Evolutionary conservation across 1,140 invertebrate species (phyloP).

Genomic region (Ridgeia piscesae): DNA sequence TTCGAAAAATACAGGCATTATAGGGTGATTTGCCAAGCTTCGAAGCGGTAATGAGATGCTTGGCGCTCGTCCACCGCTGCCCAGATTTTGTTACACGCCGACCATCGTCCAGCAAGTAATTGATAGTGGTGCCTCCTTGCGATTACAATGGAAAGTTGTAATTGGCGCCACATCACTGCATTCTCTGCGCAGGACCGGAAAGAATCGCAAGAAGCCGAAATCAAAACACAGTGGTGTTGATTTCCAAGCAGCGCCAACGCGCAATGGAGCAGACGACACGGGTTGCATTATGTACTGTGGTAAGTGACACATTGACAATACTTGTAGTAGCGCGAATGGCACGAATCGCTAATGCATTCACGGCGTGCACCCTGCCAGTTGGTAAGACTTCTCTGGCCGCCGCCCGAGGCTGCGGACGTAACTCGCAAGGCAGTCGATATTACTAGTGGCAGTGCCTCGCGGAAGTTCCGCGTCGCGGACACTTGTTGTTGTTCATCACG

Average conservation of each 20-base stretch:
- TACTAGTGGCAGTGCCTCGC: not conserved
- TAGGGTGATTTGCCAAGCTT: too few relatives aligned
- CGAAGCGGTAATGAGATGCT: too few relatives aligned
- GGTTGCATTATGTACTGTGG: not conserved
- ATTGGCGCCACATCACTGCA: not conserved
- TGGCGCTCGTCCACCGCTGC: too few relatives aligned
- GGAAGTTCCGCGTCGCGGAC: not conserved
- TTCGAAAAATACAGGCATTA: too few relatives aligned
- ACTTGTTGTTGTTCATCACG: not conserved
- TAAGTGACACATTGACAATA: not conserved
- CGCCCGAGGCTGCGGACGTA: too few relatives aligned
- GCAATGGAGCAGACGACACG: not conserved
- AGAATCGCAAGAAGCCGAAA: not conserved
- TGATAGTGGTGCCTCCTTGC: slow-evolving; percentile 3
- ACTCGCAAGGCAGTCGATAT: not conserved
- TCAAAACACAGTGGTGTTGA: not conserved
- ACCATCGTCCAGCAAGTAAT: not conserved
- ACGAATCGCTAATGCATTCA: not conserved
- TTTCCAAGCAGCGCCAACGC: not conserved
- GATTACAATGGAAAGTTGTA: not conserved
- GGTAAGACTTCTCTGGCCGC: not conserved
- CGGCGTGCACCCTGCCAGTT: not conserved
- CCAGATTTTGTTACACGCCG: not conserved
- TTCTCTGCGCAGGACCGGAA: not conserved
- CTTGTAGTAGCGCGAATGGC: not conserved